These are phyloP conservation scores for Sapajus apella DNA, from an alignment of 2,113 vertebrate species.

Conservation along the genomic window DNA sequence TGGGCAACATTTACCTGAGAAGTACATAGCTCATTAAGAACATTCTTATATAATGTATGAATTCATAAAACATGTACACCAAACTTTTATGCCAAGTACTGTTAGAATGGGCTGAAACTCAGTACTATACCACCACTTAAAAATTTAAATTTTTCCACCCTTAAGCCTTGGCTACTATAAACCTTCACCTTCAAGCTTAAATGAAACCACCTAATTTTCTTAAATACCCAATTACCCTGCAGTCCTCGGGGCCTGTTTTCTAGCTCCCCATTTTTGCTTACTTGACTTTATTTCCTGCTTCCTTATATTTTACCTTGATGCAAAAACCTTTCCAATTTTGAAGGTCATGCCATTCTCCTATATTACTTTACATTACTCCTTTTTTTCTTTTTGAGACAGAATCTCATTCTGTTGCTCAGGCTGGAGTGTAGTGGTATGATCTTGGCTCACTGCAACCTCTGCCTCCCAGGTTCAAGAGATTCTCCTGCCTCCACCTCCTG, in stretches of 20 bases:
- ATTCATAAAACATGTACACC: constrained; percentile 58
- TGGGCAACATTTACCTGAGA: background rate
- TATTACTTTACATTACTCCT: no score
- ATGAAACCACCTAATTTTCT: constrained; percentile 48
- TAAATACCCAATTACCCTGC: background rate
- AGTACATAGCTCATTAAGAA: constrained; percentile 14
- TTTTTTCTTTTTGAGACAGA: no score
- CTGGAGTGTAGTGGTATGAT: no score
- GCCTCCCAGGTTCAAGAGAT: no score
- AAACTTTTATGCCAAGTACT: constrained; percentile 54
- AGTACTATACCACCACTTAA: constrained; percentile 40
- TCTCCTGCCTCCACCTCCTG: no score
- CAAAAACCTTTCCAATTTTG: constrained; percentile 31
- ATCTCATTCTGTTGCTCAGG: no score
- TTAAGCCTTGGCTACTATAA: constrained; percentile 34
- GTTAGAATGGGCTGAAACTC: constrained; percentile 54
- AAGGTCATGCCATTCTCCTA: background rate
- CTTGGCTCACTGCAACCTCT: no score
- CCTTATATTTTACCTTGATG: background rate
- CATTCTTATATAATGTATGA: constrained; percentile 44
- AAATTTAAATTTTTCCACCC: constrained; percentile 56
- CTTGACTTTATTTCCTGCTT: constrained; percentile 26
- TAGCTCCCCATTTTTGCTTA: background rate
- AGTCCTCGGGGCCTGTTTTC: background rate
- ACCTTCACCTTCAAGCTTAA: constrained; percentile 38